A percentile compares a stretch with the other conserved stretches of the same genome.
phyloP scores from a whole-genome alignment of 1,140 invertebrate species.

The Sycobia sp. region DNA sequence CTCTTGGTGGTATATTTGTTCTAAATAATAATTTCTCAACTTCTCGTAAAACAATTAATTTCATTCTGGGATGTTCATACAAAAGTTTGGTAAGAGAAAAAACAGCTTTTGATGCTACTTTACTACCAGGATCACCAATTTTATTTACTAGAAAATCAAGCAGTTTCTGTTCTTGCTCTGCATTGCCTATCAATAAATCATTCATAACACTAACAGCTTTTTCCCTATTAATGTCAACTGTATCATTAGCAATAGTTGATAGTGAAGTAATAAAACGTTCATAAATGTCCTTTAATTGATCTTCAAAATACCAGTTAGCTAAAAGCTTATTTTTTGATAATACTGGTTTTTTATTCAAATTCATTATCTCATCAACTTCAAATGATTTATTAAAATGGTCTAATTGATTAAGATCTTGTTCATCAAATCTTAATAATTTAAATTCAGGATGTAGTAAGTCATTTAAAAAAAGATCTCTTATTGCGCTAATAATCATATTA shows the following conservation, averaged over 20 bases:
- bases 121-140: conserved; percentile 88
- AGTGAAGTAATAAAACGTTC: conserved; percentile 72
- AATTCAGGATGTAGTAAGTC: conserved; percentile 75
- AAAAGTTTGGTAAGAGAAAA: conserved; percentile 86
- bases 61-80: conserved; percentile 91
- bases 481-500: conserved; percentile 70
- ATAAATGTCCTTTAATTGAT: conserved; percentile 80
- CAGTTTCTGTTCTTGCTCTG: conserved; percentile 88
- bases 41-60: conserved; percentile 82
- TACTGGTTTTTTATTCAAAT: conserved; percentile 35
- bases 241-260: conserved; percentile 69
- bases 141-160: conserved; percentile 89
- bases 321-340: conserved; percentile 62
- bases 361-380: conserved; percentile 63
- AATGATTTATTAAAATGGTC: conserved; percentile 53
- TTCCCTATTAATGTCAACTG: conserved; percentile 79
- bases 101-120: conserved; percentile 85
- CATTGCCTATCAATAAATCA: conserved; percentile 79
- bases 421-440: conserved; percentile 76
- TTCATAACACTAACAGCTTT: conserved; percentile 80
- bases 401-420: conserved; percentile 66
- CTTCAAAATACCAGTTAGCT: conserved; percentile 79
- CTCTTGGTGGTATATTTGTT: conserved; percentile 80
- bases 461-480: conserved; percentile 78
- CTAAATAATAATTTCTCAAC: conserved; percentile 89